Conservation (phyloP, 1,140 invertebrate species). For the Rhysida immarginata region DNA sequence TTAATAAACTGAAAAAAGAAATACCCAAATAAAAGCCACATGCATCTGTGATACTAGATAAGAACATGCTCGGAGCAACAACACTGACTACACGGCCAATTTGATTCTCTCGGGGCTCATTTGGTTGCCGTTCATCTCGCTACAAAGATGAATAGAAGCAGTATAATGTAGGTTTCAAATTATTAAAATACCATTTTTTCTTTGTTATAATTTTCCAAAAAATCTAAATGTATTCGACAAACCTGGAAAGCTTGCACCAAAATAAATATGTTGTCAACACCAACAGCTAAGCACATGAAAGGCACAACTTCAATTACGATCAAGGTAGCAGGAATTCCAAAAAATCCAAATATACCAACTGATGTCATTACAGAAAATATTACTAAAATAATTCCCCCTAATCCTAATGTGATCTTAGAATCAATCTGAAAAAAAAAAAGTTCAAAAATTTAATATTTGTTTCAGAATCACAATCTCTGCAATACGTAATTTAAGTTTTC, state of each 20-base stretch:
- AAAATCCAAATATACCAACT: conserved; percentile 70
- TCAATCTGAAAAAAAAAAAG: conserved; percentile 44
- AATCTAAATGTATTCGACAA: conserved; percentile 2
- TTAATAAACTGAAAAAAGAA: too few species aligned
- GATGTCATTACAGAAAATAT: conserved; percentile 58
- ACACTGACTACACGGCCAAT: conserved; percentile 58
- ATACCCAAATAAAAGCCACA: conserved; percentile 71
- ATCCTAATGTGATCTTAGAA: conserved; percentile 63
- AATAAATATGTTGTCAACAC: conserved; percentile 92
- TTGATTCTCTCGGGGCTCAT: conserved; percentile 66
- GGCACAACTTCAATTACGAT: conserved; percentile 88
- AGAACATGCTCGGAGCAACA: conserved; percentile 76
- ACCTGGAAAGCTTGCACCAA: conserved; percentile 52
- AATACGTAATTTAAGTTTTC: too few species aligned
- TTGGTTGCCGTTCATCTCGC: conserved; percentile 25
- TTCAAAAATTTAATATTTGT: conserved; percentile 1
- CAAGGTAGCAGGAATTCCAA: conserved; percentile 57
- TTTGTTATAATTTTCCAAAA: too few species aligned
- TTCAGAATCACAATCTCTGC: too few species aligned
- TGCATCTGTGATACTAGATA: conserved; percentile 67
- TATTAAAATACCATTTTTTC: too few species aligned
- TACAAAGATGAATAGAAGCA: too few species aligned
- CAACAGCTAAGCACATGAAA: conserved; percentile 79
- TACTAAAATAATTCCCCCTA: conserved; percentile 69
- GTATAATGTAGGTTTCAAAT: too few species aligned